Percentiles rank a stretch among this genome's conserved stretches.
phyloP scores from a whole-genome alignment of 2,888 invertebrate genomes.

The Drosophila meridiana region DNA sequence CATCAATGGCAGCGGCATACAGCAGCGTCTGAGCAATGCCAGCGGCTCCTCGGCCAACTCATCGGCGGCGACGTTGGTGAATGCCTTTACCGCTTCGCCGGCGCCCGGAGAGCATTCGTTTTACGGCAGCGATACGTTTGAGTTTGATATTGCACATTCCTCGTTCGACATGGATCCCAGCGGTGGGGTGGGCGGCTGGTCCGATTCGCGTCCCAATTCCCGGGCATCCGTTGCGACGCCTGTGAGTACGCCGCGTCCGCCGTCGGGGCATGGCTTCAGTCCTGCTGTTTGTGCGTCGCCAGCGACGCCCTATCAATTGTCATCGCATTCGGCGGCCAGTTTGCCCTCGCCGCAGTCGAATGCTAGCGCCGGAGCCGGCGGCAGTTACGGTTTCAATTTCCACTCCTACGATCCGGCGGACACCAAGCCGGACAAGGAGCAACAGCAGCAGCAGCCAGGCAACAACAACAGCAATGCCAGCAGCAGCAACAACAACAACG shows the following conservation, averaged over 20 bases:
- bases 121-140: conserved; percentile 87
- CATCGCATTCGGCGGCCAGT: conserved; percentile 83
- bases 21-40: conserved; percentile 57
- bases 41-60: conserved; percentile 53
- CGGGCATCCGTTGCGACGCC: conserved; percentile 88
- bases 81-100: conserved; percentile 84
- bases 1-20: conserved; percentile 87
- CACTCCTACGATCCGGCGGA: conserved; percentile 76
- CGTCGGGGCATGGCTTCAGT: conserved; percentile 87
- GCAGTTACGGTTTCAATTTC: conserved; percentile 76
- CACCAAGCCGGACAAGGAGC: conserved; percentile 76
- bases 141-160: conserved; percentile 88
- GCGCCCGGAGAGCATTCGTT: conserved; percentile 86
- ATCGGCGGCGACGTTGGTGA: conserved; percentile 78
- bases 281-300: conserved; percentile 86
- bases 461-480: conserved; percentile 81
- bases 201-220: conserved; percentile 87
- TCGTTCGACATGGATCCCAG: conserved; percentile 87
- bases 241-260: conserved; percentile 88
- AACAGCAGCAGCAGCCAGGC: conserved; percentile 48
- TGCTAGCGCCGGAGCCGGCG: conserved; percentile 78
- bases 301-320: conserved; percentile 86
- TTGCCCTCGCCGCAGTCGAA: conserved; percentile 86
- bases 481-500: conserved; percentile 61
- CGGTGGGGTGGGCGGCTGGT: conserved; percentile 80